Evolutionary conservation across 1,140 invertebrate species (phyloP).

Genomic region (Drosophila lacteicornis): DNA sequence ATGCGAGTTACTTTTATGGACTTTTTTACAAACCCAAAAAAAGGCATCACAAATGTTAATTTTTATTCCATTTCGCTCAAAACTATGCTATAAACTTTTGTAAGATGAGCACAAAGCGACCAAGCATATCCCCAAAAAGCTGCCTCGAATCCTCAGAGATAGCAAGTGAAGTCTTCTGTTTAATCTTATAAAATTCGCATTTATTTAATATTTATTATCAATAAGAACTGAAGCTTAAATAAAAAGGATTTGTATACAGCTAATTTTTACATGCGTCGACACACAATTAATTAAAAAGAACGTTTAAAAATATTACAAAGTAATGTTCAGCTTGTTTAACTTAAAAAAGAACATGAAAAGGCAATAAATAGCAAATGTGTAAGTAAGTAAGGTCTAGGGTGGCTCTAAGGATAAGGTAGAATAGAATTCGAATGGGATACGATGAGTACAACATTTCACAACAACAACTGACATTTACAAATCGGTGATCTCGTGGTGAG

Average conservation of each 20-base stretch:
- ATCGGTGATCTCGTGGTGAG: conserved; percentile 83
- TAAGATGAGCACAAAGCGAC: not conserved
- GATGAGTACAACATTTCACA: conserved; percentile 56
- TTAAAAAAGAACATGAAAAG: conserved; percentile 54
- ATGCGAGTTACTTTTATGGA: conserved; percentile 2
- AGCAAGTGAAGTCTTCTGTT: conserved; percentile 2
- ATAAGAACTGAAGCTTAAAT: conserved; percentile 32
- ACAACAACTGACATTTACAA: conserved; percentile 74
- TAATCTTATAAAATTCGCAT: conserved; percentile 43
- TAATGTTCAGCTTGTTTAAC: conserved; percentile 31
- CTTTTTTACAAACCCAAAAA: conserved; percentile 1
- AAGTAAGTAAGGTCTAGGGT: conserved; percentile 44
- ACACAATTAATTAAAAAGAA: conserved; percentile 30
- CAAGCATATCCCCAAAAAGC: conserved; percentile 24
- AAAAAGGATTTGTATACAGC: conserved; percentile 15
- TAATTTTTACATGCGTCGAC: conserved; percentile 70
- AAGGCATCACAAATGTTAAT: not conserved
- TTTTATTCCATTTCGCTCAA: not conserved
- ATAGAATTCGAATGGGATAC: conserved; percentile 61
- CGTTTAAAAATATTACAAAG: conserved; percentile 45
- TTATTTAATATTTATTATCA: conserved; percentile 29
- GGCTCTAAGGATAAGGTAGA: conserved; percentile 39
- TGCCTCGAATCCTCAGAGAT: not conserved
- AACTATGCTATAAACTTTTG: not conserved
- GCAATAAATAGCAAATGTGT: conserved; percentile 70